Evolutionary conservation across 64 coral and sea anemone species (phyloP), one percentile per base, ranked within the genome.

Genomic region (Hydrozoanthus tunicans): DNA sequence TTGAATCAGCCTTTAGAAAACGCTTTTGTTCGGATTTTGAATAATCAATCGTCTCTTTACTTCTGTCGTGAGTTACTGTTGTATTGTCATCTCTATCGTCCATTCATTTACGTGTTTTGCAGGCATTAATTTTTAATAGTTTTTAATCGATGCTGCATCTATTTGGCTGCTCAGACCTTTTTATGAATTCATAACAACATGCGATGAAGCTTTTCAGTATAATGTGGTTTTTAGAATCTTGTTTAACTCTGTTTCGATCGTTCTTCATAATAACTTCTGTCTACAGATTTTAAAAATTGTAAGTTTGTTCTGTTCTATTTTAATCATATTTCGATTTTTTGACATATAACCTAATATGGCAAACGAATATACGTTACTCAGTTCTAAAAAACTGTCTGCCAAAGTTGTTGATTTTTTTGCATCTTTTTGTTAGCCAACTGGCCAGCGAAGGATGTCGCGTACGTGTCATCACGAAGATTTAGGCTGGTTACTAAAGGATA

Each of bases 311-410:
- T 59, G 55, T 74, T 88, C 65, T 85, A 64, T 56, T 86, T 88
- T 15, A 73, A 73, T 88, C 9, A 10, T 26, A 88, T 88, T 73
- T 73, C 74, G 56, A 13, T 70, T 54, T 60, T 73, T 73, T 73
- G 55, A 72, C 25, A 17, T 23, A 56, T 24, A 10, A 10, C 83
- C 54, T 13, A 59, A 86, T 86, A 86, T 58, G 83, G 83, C 55
- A 60, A 59, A 59, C 11, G 4, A 74, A 60, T 17, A 23, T 85
- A 25, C 17, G 1, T 55, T 11, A 4, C 11, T 8, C 8, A 4
- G 12, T 58, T 56, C 53, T n/a, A 7, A 79, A 78, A 5, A 27
- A 23, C 56, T 24, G 59, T 32, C 5, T 15, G 8, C 57, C 3
- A 2, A 6, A 10, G 10, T 51, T 12, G 10, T 7, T 26, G 79